A percentile compares a stretch with the other conserved stretches of the same genome.
phyloP scores from a whole-genome alignment of 2,888 invertebrate species.

The Drymonia ruficornis region DNA sequence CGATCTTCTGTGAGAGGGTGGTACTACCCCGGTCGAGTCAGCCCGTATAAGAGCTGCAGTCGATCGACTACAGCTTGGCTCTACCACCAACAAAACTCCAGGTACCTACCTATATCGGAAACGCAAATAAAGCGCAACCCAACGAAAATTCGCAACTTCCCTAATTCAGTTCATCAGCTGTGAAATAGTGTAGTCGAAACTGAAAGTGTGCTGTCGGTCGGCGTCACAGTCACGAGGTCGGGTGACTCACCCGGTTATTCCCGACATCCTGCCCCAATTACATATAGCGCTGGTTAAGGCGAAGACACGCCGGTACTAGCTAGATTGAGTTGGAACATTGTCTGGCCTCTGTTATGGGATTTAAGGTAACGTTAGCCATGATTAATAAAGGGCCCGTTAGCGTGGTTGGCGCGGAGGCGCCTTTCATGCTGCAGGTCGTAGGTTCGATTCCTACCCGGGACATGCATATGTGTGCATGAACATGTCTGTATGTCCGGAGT shows the following conservation, averaged over 20 bases:
- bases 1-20: no score
- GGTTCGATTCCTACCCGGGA: no score
- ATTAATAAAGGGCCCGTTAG: no score
- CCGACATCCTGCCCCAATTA: slow-evolving; percentile 77
- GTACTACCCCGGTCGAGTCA: no score
- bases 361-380: neutral
- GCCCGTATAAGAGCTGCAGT: no score
- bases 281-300: slow-evolving; percentile 60
- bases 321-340: slow-evolving; percentile 10
- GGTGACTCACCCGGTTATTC: slow-evolving; percentile 76
- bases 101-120: no score
- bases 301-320: slow-evolving; percentile 30
- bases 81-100: no score
- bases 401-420: no score
- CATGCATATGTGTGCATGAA: no score
- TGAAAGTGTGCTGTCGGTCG: slow-evolving; percentile 40
- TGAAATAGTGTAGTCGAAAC: slow-evolving; percentile 33
- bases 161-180: slow-evolving; percentile 38
- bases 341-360: neutral
- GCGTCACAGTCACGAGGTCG: slow-evolving; percentile 47
- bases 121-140: slow-evolving; percentile 3
- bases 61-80: no score
- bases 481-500: no score
- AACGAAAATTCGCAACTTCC: slow-evolving; percentile 16
- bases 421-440: no score